phyloP scores from a whole-genome alignment of 2,888 invertebrate species.

The Himalopsyche anomala region DNA sequence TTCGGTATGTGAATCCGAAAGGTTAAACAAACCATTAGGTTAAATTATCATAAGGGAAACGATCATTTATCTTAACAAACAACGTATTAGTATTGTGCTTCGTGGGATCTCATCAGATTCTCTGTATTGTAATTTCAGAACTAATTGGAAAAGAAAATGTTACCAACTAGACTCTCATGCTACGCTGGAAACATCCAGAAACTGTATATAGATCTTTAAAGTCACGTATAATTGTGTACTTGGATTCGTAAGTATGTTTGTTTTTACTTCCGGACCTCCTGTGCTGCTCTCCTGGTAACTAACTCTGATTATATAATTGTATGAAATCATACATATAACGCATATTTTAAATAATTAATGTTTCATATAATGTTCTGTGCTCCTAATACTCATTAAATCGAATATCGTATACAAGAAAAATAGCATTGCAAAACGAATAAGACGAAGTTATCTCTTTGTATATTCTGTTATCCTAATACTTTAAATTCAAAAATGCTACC shows the following conservation, averaged over 20 bases:
- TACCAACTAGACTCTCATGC: slow-evolving; percentile 18
- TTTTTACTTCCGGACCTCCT: slow-evolving; percentile 27
- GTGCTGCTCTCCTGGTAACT: neutral
- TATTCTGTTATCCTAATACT: too few relatives aligned
- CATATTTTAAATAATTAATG: too few relatives aligned
- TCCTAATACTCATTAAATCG: too few relatives aligned
- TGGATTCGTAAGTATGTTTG: neutral
- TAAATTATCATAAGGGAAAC: slow-evolving; percentile 5
- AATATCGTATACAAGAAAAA: too few relatives aligned
- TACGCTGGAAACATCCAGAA: neutral
- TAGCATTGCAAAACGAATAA: too few relatives aligned
- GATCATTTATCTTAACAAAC: slow-evolving; percentile 42
- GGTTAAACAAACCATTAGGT: slow-evolving; percentile 1
- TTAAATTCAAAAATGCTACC: too few relatives aligned
- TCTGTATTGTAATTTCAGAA: slow-evolving; percentile 39
- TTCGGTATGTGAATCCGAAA: neutral
- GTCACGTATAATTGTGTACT: neutral
- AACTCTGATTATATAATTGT: too few relatives aligned
- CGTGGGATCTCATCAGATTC: slow-evolving; percentile 42
- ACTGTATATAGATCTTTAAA: neutral
- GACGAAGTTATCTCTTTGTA: too few relatives aligned
- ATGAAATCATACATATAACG: too few relatives aligned
- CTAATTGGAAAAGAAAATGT: slow-evolving; percentile 27
- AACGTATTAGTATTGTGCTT: neutral
- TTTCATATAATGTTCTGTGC: too few relatives aligned